A percentile compares a stretch with the other conserved stretches of the same genome.
Conservation (phyloP, 2,888 invertebrate genomes). For the Ariolimax columbianus region DNA sequence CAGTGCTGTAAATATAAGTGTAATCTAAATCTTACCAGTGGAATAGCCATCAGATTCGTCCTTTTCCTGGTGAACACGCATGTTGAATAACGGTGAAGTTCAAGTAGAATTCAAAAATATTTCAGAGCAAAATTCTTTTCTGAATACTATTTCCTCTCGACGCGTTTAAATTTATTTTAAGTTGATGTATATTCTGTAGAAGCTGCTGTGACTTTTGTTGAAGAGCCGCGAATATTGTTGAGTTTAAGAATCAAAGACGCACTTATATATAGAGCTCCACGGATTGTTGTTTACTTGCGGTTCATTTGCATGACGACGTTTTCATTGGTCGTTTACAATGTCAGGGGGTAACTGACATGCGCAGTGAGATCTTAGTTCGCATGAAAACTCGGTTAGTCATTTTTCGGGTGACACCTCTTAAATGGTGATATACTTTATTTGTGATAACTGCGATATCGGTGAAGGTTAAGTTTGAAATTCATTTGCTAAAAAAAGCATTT, state of each 20-base stretch:
- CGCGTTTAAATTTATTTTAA: not conserved
- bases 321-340: conserved; percentile 52
- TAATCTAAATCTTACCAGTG: conserved; percentile 59
- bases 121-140: not conserved
- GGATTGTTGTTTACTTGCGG: not conserved
- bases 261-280: conserved; percentile 34
- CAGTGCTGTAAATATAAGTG: no score
- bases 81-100: conserved; percentile 8
- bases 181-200: not conserved
- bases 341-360: conserved; percentile 44
- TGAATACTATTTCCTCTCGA: not conserved
- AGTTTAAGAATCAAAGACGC: not conserved
- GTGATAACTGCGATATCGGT: conserved; percentile 1
- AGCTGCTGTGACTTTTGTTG: not conserved
- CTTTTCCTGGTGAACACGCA: not conserved
- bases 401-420: not conserved
- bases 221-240: not conserved
- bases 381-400: not conserved
- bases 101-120: no score
- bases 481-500: not conserved
- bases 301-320: conserved; percentile 8
- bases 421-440: not conserved
- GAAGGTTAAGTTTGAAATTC: conserved; percentile 8
- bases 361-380: conserved; percentile 11
- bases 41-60: conserved; percentile 60